A percentile compares a stretch with the other conserved stretches of the same genome.
phyloP scores from a whole-genome alignment of 2,797 vertebrate species.

The Hypotaenidia philippensis region DNA sequence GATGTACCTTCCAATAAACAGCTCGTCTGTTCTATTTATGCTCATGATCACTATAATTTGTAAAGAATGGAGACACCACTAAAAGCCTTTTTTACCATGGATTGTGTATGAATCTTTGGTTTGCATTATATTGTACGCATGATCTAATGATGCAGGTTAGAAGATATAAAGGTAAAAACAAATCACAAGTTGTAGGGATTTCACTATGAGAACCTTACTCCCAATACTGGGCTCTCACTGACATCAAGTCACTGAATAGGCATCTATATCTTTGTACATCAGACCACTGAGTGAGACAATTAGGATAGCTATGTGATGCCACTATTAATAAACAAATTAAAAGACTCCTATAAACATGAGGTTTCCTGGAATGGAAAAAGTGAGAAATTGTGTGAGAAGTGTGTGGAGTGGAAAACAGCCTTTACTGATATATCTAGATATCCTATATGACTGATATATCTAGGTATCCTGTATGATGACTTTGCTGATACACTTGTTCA shows the following conservation, averaged over 20 bases:
- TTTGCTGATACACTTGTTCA: not conserved
- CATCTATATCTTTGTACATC: not conserved
- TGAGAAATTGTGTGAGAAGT: not conserved
- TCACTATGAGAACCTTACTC: not conserved
- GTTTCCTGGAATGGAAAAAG: not conserved
- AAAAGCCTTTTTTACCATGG: not conserved
- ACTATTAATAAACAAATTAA: not conserved
- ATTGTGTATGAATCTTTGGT: not conserved
- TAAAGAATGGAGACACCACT: not conserved
- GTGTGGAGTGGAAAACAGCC: not conserved
- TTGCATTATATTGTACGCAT: not conserved
- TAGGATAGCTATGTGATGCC: not conserved
- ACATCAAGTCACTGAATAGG: not conserved
- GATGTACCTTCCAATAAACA: not conserved
- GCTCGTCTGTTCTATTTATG: not conserved
- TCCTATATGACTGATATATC: not conserved
- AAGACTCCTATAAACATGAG: not conserved
- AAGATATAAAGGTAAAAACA: accelerated
- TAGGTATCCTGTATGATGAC: not conserved
- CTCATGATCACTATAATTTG: not conserved
- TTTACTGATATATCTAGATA: not conserved
- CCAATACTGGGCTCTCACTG: not conserved
- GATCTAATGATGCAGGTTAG: not conserved
- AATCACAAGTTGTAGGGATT: not conserved
- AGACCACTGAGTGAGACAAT: not conserved